Base-by-base conservation (phyloP, 2,888 invertebrate species). In the Branchellion lobata region DNA sequence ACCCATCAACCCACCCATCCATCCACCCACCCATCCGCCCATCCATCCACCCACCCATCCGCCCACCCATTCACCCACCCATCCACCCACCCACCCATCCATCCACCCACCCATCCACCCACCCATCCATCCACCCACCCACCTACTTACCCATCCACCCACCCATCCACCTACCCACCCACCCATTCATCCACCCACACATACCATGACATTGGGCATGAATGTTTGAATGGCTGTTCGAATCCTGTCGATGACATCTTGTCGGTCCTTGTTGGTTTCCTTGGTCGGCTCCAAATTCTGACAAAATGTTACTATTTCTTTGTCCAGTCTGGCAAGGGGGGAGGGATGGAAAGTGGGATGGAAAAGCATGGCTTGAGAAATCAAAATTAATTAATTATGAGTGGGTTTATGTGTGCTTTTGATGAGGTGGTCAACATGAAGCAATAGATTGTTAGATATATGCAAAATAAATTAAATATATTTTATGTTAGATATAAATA, bases 231-330 rank as follows among this genome's bases (percentile, higher is more conserved):
- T 61, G 31, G 68, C 74, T n/a, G 36, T 47, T 36, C 79, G 27
- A 24, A 79, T 79, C 24, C 79, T 33, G 24, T 33, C 65, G 8
- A 79, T 71, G 33, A 79, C 75, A 27, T 33, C 29, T 34, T 79
- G 65, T 24, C 79, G 27, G 21, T 68, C 75, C n/a, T 74, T 34
- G 68, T 75, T 27, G 14, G 40, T 61, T n/a, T 65, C 36, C 27
- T 34, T 27, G 0, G 65, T 79, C 33, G 79, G 79, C 18, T 75
- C 65, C 68, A 79, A 34, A 61, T 65, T 57, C 51, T 79, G 57
- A 36, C 75, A 79, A 40, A 79, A 74, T 40, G n/a, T 31, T n/a
- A 27, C 65, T 29, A 79, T 79, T 31, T 79, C 79, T 14, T 65
- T 75, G 79, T 74, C 68, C 14, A 79, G 68, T 27, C 79, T 79